Evolutionary conservation across 2,888 invertebrate species (phyloP).

Genomic region (Leucophenga maculata): DNA sequence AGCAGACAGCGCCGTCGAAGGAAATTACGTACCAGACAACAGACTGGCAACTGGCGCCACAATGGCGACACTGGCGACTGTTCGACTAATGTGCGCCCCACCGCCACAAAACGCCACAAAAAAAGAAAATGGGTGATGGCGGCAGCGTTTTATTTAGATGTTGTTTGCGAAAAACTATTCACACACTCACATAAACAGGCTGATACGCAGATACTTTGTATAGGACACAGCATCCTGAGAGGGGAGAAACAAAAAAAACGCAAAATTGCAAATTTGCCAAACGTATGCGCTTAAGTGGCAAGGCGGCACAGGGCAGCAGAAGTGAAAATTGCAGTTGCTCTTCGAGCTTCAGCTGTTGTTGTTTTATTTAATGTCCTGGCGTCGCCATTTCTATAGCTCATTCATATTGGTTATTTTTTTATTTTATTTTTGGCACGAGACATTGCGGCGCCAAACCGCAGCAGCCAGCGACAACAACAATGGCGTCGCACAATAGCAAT

Average conservation of each 20-base stretch:
- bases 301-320: slow-evolving; percentile 28
- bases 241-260: slow-evolving; percentile 35
- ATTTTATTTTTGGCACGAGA: slow-evolving; percentile 60
- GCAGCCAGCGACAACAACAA: slow-evolving; percentile 28
- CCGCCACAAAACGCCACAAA: slow-evolving; percentile 4
- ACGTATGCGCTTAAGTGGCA: slow-evolving; percentile 43
- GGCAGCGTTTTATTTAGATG: slow-evolving; percentile 51
- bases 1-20: slow-evolving; percentile 27
- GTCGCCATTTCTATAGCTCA: background rate
- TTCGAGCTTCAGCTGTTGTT: slow-evolving; percentile 25
- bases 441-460: slow-evolving; percentile 54
- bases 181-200: slow-evolving; percentile 39
- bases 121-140: background rate
- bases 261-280: slow-evolving; percentile 60
- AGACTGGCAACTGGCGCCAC: slow-evolving; percentile 54
- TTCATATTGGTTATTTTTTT: background rate
- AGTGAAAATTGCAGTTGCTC: slow-evolving; percentile 16
- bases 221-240: slow-evolving; percentile 50
- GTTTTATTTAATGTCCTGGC: slow-evolving; percentile 29
- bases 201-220: background rate
- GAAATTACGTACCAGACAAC: slow-evolving; percentile 38
- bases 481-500: background rate
- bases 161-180: slow-evolving; percentile 40
- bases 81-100: slow-evolving; percentile 20
- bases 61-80: slow-evolving; percentile 51